A percentile compares a stretch with the other conserved stretches of the same genome.
Evolutionary conservation across 2,888 invertebrate genomes (phyloP).

Genomic region (Liopterus haemorrhoidalis): DNA sequence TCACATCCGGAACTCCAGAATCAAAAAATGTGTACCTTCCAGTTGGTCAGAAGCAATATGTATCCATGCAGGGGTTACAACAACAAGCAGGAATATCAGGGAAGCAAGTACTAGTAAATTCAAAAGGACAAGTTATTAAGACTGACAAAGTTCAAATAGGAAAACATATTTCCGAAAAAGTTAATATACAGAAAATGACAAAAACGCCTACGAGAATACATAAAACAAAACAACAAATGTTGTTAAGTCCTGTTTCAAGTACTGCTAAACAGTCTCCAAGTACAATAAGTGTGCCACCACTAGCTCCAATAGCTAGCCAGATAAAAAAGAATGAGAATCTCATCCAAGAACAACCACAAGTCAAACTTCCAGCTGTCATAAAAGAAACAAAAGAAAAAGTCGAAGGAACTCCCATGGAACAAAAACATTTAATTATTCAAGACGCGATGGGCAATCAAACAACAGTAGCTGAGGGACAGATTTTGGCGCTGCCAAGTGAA

Average conservation of each 20-base stretch:
- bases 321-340: slow-evolving; percentile 26
- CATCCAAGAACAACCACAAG: slow-evolving; percentile 27
- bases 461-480: slow-evolving; percentile 55
- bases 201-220: slow-evolving; percentile 12
- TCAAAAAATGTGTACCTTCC: slow-evolving; percentile 16
- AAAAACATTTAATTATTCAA: slow-evolving; percentile 44
- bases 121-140: slow-evolving; percentile 41
- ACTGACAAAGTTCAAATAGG: slow-evolving; percentile 30
- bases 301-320: slow-evolving; percentile 38
- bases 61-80: slow-evolving; percentile 12
- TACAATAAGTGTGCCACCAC: slow-evolving; percentile 28
- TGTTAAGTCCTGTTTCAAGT: slow-evolving; percentile 25
- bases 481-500: slow-evolving; percentile 67
- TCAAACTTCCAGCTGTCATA: slow-evolving; percentile 26
- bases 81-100: slow-evolving; percentile 6
- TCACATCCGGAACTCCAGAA: slow-evolving; percentile 37
- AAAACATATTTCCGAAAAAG: slow-evolving; percentile 26
- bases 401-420: slow-evolving; percentile 32
- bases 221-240: slow-evolving; percentile 19
- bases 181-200: slow-evolving; percentile 10
- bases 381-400: slow-evolving; percentile 39
- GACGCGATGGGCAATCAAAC: slow-evolving; percentile 45
- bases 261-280: slow-evolving; percentile 15
- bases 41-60: slow-evolving; percentile 14
- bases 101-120: slow-evolving; percentile 37